Evolutionary conservation across 1,140 invertebrate genomes (phyloP), one percentile per base, ranked within the genome.

Genomic region (Vollenhovia emeryi): DNA sequence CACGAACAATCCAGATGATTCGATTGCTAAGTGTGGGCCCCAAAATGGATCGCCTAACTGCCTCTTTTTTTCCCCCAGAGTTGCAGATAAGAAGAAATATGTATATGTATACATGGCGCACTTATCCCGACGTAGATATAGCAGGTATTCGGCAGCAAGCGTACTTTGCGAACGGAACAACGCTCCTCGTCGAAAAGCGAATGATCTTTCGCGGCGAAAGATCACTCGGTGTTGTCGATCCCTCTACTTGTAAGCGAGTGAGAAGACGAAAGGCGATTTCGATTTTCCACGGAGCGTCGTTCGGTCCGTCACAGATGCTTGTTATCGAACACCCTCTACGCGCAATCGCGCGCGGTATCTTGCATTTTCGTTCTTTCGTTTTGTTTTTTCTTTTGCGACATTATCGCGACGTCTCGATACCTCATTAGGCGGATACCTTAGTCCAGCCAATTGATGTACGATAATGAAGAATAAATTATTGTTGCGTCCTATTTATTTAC

Each of bases 401-500:
- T 52, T 57, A 43, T 43, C 60, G 27, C 55, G 66, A 55, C 15
- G 48, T 84, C 78, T 36, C 55, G 85, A 90, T 88, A 90, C 87
- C 89, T 91, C 87, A 90, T 85, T 82, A 55, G 30, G 66, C 64
- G 62, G 68, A 86, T 74, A 64, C 15, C 36, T 48, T 59, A 45
- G 45, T 82, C 66, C 66, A 73, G 78, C 78, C 75, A 45, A 66
- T 40, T 66, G 43, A 87, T 89, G 85, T 90, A 89, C 59, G 80
- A 89, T 83, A 87, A 68, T 40, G 43, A 71, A 55, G 57, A 87
- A 90, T 91, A 90, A 91, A 89, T 91, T 90, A 90, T 91, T 90
- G 80, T 87, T 90, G 84, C 83, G 89, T 86, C 73, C 59, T 91
- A 91, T 91, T 91, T 91, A 91, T 91, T 91, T 89, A 88, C 69